These are phyloP conservation scores for Peromyscus eremicus DNA, from an alignment of 2,797 vertebrate genomes.

Conservation along the genomic window DNA sequence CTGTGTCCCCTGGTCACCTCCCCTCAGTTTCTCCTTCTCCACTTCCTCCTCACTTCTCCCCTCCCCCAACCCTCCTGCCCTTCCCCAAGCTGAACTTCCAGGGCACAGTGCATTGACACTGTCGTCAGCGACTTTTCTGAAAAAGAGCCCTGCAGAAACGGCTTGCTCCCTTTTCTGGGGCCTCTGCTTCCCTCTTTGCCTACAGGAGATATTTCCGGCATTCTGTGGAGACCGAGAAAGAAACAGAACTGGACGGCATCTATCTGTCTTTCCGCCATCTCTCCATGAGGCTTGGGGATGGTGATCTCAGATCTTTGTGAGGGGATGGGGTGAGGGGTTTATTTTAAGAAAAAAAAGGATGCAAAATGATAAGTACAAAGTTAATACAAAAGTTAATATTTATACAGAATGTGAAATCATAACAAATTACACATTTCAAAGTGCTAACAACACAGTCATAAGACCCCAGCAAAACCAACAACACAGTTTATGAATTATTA, in stretches of 20 bases:
- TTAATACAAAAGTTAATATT: constrained; percentile 5
- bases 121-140: background rate
- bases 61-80: background rate
- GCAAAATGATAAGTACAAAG: background rate
- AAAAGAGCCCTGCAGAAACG: background rate
- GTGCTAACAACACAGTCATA: background rate
- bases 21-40: background rate
- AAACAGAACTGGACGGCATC: background rate
- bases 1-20: background rate
- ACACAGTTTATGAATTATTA: background rate
- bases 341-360: background rate
- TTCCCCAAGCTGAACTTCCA: background rate
- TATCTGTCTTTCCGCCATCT: rapidly evolving
- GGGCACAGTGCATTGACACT: background rate
- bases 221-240: background rate
- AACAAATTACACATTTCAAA: background rate
- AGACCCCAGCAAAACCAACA: background rate
- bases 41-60: background rate
- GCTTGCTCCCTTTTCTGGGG: background rate
- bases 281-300: background rate
- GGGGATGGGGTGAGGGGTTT: background rate
- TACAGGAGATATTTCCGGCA: background rate
- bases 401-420: background rate
- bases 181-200: background rate
- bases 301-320: background rate